Conservation (phyloP, 2,888 invertebrate species). For the Agonopterix arenella region DNA sequence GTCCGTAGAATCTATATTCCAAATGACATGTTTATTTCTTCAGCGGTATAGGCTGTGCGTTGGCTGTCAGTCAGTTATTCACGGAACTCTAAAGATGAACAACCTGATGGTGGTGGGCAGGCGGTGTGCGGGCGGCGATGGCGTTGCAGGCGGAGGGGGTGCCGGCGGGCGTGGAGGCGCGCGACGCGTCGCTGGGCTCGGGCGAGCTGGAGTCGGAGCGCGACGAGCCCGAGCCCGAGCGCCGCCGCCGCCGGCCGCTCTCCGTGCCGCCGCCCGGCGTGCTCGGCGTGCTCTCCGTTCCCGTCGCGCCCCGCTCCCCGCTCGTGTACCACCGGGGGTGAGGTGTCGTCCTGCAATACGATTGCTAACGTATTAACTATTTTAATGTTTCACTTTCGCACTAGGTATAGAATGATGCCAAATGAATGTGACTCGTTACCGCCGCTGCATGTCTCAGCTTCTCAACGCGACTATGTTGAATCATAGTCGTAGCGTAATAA, state of each 20-base stretch:
- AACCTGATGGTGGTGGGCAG: constrained; percentile 27
- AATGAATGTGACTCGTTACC: no score
- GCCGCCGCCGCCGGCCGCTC: constrained; percentile 68
- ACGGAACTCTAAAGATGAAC: background rate
- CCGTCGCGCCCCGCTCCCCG: constrained; percentile 34
- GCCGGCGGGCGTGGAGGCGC: constrained; percentile 77
- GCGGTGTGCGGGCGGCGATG: constrained; percentile 34
- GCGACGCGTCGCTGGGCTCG: constrained; percentile 75
- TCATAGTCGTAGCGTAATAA: no score
- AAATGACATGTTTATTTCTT: background rate
- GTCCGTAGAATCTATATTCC: no score
- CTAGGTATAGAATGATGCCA: no score
- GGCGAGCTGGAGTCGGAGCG: constrained; percentile 76
- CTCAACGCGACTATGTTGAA: no score
- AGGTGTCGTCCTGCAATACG: constrained; percentile 6
- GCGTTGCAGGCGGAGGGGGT: constrained; percentile 40
- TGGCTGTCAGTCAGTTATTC: no score
- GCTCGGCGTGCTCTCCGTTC: constrained; percentile 56
- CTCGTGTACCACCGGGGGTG: constrained; percentile 59
- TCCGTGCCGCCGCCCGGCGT: constrained; percentile 63
- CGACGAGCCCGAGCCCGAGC: constrained; percentile 72
- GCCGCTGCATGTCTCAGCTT: no score
- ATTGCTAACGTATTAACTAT: background rate
- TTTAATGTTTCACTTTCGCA: no score
- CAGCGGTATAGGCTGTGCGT: no score